Evolutionary conservation across 2,888 invertebrate genomes (phyloP).

Genomic region (Chymomyza procnemis): DNA sequence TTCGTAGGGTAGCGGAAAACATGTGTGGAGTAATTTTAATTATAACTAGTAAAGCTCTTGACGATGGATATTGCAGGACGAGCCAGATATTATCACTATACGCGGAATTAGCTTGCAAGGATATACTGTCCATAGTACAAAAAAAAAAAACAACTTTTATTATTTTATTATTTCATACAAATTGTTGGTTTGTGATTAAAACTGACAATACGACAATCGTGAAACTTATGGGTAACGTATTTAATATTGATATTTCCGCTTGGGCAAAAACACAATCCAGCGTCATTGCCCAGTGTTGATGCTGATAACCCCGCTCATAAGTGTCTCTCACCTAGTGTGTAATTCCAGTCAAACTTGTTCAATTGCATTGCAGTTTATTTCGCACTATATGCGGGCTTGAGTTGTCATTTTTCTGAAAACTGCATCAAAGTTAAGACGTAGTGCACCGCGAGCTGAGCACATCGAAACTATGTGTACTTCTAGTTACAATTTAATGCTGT

Average conservation of each 20-base stretch:
- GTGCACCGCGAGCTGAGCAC: not conserved
- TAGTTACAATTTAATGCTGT: not conserved
- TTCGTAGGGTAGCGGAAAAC: too few relatives aligned
- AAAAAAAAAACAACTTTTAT: too few relatives aligned
- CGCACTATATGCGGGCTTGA: not conserved
- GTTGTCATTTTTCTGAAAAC: conserved; percentile 22
- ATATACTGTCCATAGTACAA: too few relatives aligned
- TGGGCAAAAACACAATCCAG: not conserved
- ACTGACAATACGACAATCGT: not conserved
- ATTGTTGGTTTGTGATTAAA: too few relatives aligned
- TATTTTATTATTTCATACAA: too few relatives aligned
- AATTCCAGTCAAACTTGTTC: not conserved
- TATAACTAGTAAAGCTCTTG: too few relatives aligned
- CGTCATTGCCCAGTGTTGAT: not conserved
- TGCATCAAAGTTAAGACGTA: conserved; percentile 19
- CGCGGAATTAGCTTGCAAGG: too few relatives aligned
- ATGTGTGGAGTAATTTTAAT: too few relatives aligned
- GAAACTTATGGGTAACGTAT: not conserved
- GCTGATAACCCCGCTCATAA: not conserved
- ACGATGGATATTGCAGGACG: too few relatives aligned
- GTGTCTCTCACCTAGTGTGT: not conserved
- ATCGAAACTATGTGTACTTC: conserved; percentile 19
- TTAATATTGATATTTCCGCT: not conserved
- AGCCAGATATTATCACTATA: too few relatives aligned
- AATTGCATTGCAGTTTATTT: not conserved